phyloP scores from a whole-genome alignment of 2,797 vertebrate species.

The Phrynocephalus forsythii region DNA sequence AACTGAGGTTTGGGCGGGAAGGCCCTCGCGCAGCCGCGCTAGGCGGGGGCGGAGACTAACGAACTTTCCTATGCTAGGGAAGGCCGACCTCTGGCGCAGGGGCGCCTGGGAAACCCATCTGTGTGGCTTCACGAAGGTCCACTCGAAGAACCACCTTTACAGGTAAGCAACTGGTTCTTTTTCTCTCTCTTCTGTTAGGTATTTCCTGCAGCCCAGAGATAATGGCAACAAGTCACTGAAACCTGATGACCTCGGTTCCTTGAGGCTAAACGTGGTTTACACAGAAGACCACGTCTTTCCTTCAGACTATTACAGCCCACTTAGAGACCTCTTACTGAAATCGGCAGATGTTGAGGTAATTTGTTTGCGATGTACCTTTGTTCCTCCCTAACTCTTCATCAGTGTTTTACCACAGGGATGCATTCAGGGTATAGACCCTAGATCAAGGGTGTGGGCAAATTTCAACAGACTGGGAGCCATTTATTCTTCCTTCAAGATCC shows the following conservation, averaged over 20 bases:
- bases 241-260: conserved; percentile 93
- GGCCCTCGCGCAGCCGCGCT: too few species aligned
- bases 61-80: too few species aligned
- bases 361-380: conserved; percentile 54
- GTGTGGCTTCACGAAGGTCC: too few species aligned
- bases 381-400: conserved; percentile 20
- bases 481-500: not conserved
- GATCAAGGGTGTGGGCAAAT: not conserved
- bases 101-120: too few species aligned
- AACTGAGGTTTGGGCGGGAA: too few species aligned
- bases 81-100: too few species aligned
- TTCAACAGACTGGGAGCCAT: not conserved
- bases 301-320: conserved; percentile 90
- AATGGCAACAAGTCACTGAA: conserved; percentile 93
- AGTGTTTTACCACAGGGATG: conserved; percentile 13
- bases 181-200: conserved; percentile 80
- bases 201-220: conserved; percentile 96
- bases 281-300: conserved; percentile 98
- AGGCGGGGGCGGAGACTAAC: too few species aligned
- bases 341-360: conserved; percentile 91
- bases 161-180: too few species aligned
- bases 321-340: conserved; percentile 90
- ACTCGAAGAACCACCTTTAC: too few species aligned
- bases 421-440: not conserved
- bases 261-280: conserved; percentile 96